These are phyloP conservation scores for Todus mexicanus DNA, from an alignment of 2,797 vertebrate genomes.

Conservation along the genomic window DNA sequence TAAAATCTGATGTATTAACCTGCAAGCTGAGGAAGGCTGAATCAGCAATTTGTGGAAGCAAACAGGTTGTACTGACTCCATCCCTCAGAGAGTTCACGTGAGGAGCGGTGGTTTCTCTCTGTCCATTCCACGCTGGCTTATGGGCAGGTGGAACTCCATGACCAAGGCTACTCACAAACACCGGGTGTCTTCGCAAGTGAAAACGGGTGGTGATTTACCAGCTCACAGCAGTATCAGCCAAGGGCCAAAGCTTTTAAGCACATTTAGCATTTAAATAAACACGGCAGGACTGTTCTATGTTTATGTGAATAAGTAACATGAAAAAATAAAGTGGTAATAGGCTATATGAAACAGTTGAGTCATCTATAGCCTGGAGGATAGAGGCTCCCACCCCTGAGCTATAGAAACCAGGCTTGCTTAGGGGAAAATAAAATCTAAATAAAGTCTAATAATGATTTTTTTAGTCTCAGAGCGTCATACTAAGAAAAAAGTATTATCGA, in stretches of 20 bases:
- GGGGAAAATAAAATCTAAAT: neutral
- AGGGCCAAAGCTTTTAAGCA: neutral
- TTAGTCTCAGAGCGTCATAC: neutral
- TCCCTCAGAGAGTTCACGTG: neutral
- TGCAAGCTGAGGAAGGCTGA: neutral
- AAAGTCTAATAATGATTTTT: neutral
- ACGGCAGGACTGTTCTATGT: neutral
- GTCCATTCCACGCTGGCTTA: neutral
- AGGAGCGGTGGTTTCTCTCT: neutral
- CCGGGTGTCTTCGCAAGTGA: neutral
- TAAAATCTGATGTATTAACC: neutral
- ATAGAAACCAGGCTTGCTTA: neutral
- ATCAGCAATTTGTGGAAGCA: neutral
- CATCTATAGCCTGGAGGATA: neutral
- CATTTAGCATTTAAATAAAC: neutral
- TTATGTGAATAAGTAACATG: neutral
- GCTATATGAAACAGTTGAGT: neutral
- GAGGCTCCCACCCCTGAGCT: neutral
- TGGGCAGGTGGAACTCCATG: rapidly evolving
- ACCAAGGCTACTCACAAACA: neutral
- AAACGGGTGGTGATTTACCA: neutral
- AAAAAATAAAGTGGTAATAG: neutral
- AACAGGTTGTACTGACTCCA: too few species aligned
- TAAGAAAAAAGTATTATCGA: neutral
- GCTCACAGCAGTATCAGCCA: neutral